Conservation (phyloP, 2,113 vertebrate genomes). For the Ramphastos sulfuratus region DNA sequence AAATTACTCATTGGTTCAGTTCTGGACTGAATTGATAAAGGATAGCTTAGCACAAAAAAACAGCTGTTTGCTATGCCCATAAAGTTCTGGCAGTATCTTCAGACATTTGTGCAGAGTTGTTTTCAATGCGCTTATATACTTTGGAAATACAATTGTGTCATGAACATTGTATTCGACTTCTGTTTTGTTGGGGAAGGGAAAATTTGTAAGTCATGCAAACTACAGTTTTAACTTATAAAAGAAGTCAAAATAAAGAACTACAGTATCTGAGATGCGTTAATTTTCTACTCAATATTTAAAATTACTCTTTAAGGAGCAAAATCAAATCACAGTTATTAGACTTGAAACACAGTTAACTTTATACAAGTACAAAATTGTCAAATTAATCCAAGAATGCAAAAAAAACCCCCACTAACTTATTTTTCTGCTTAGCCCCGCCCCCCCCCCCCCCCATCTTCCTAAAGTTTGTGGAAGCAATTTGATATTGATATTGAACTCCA, state of each 20-base stretch:
- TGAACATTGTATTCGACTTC: neutral
- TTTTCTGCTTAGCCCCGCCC: neutral
- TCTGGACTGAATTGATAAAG: conserved; percentile 44
- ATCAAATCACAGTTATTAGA: neutral
- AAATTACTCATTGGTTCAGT: neutral
- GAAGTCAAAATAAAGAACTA: neutral
- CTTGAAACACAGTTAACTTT: neutral
- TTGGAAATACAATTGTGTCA: neutral
- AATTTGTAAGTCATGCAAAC: neutral
- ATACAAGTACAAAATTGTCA: neutral
- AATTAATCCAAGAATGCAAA: neutral
- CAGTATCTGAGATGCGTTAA: neutral
- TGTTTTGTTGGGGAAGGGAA: neutral
- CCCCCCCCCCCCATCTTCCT: neutral
- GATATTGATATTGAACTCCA: neutral
- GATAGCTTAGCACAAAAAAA: neutral
- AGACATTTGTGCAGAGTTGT: neutral
- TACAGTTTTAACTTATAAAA: neutral
- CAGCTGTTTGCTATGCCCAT: fast-evolving
- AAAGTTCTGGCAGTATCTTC: neutral
- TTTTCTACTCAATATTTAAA: neutral
- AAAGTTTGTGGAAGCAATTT: neutral
- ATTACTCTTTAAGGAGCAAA: neutral
- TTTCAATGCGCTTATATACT: neutral
- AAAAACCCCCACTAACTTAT: neutral